Evolutionary conservation across 2,888 invertebrate species (phyloP), one percentile per base, ranked within the genome.

Genomic region (Cordilura impudica): DNA sequence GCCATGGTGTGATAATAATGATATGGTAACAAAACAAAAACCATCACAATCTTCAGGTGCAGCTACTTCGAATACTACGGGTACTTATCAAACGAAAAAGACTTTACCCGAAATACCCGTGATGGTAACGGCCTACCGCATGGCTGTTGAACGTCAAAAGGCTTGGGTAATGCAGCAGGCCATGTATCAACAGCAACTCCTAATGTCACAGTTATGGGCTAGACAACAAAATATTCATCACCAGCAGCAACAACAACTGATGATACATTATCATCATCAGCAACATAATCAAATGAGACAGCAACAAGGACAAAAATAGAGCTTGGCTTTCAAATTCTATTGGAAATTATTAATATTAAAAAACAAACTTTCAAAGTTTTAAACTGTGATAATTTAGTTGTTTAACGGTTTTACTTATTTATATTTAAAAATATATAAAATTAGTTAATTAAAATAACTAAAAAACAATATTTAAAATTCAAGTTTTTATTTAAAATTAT

Each of bases 111-210:
- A 2, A 47, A 23, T 14, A 14, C 29, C 67, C 1, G 54, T 26
- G 1, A 8, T 61, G 3, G 35, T 56, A 1, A 14, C 45, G 8
- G 19, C 75, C 49, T 70, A 70, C 7, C 63, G 63, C 49, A 45
- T 75, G 35, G 56, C 56, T 12, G 1, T 56, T 2, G 56, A 63
- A n/a, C 47, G 54, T 1, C 18, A 54, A 19, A 43, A n/a, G 4
- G 31, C 63, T n/a, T n/a, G 63, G 14, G 56, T 56, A 8, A 8
- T 70, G 4, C 75, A 69, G n/a, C 70, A 76, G 18, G 70, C 70
- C 23, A 21, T 47, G n/a, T 65, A 60, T 53, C 58, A 76, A 7
- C 56, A 43, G 2, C 75, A 76, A 12, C 2, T 65, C 4, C 10
- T 70, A 23, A 16, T 65, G 56, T 29, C 49, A 7, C 31, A 76